phyloP scores from a whole-genome alignment of 2,888 invertebrate species.

The Latheticus oryzae region DNA sequence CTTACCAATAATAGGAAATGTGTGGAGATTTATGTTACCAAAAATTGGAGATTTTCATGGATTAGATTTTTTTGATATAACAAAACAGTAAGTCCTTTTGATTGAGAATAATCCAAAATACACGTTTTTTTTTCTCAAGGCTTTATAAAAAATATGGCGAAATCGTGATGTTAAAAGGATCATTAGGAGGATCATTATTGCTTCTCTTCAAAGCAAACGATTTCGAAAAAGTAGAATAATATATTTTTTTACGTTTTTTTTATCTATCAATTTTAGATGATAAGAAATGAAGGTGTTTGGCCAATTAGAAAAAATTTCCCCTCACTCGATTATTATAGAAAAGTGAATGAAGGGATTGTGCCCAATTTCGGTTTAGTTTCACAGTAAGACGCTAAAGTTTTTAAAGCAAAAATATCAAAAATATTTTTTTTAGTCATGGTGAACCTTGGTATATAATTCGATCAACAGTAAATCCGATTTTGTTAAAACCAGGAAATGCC shows the following conservation, averaged over 20 bases:
- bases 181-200: slow-evolving; percentile 53
- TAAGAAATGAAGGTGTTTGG: slow-evolving; percentile 66
- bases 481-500: slow-evolving; percentile 67
- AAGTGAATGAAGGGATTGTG: neutral
- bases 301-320: slow-evolving; percentile 63
- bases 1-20: slow-evolving; percentile 55
- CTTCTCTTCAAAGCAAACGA: slow-evolving; percentile 66
- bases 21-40: slow-evolving; percentile 53
- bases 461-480: slow-evolving; percentile 67
- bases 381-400: slow-evolving; percentile 6
- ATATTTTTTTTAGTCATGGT: slow-evolving; percentile 63
- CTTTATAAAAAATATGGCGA: slow-evolving; percentile 62
- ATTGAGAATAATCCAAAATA: too few relatives aligned
- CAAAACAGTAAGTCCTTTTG: slow-evolving; percentile 45
- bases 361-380: neutral
- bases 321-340: slow-evolving; percentile 62
- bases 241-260: neutral
- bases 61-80: slow-evolving; percentile 42
- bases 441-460: slow-evolving; percentile 70
- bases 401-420: too few relatives aligned
- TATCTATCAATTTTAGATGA: slow-evolving; percentile 53
- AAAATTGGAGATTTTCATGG: slow-evolving; percentile 50
- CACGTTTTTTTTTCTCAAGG: slow-evolving; percentile 16
- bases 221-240: slow-evolving; percentile 59
- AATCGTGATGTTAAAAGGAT: slow-evolving; percentile 63